Conservation (phyloP, 2,888 invertebrate species). For the Morpho achilles region DNA sequence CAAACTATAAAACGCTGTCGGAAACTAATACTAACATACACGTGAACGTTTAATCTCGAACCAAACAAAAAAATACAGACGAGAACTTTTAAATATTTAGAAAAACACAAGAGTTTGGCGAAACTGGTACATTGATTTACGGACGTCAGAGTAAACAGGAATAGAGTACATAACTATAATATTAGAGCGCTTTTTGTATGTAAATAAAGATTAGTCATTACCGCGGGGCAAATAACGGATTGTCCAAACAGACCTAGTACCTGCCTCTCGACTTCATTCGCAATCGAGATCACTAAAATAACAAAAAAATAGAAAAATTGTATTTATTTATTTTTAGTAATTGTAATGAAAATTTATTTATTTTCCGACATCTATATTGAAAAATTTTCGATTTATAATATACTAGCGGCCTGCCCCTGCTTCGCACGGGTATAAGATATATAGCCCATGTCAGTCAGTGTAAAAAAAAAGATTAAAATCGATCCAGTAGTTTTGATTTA, state of each 20-base stretch:
- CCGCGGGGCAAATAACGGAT: not conserved
- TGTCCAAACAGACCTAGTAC: not conserved
- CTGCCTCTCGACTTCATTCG: not conserved
- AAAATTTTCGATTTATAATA: no score
- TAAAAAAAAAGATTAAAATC: no score
- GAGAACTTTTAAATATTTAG: slow-evolving; percentile 48
- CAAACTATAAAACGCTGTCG: no score
- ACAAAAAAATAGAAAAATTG: not conserved
- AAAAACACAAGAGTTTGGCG: slow-evolving; percentile 33
- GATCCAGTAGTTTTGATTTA: no score
- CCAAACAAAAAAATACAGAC: slow-evolving; percentile 33
- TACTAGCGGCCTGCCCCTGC: no score
- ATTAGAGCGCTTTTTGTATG: slow-evolving; percentile 9
- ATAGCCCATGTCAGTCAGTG: no score
- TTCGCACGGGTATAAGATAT: no score
- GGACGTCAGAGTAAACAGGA: slow-evolving; percentile 26
- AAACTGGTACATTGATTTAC: slow-evolving; percentile 30
- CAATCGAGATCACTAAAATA: not conserved
- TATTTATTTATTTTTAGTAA: no score
- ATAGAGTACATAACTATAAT: slow-evolving; percentile 15
- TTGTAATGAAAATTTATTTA: no score
- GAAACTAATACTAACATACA: not conserved
- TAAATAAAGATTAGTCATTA: slow-evolving; percentile 5
- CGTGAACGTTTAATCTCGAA: not conserved
- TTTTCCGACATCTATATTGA: no score